Percentiles rank a stretch among this genome's conserved stretches.
phyloP scores from a whole-genome alignment of 2,113 vertebrate genomes.

The Varanus komodoensis region DNA sequence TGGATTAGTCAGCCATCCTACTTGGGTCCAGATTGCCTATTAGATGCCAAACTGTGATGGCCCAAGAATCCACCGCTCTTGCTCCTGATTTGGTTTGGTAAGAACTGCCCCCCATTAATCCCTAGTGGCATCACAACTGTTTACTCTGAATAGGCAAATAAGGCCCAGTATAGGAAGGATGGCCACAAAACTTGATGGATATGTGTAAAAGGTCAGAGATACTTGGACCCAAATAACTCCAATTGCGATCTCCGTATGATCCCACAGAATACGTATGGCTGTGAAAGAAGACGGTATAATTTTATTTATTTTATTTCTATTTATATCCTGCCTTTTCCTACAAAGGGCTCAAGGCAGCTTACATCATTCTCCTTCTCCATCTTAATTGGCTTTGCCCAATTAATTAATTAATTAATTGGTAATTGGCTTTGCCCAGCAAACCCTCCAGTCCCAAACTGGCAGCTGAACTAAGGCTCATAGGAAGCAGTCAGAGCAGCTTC shows the following conservation, averaged over 20 bases:
- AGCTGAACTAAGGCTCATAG: background rate
- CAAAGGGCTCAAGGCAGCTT: no score
- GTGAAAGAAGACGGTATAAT: background rate
- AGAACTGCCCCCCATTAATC: background rate
- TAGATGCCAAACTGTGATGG: background rate
- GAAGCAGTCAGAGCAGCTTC: no score
- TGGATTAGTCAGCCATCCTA: background rate
- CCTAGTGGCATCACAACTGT: background rate
- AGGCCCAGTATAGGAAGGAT: no score
- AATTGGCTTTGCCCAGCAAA: background rate
- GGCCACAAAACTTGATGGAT: background rate
- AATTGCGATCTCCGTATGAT: background rate
- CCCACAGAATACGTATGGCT: background rate
- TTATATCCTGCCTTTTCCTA: no score
- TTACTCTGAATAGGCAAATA: background rate
- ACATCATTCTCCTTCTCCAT: no score
- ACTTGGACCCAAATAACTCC: background rate
- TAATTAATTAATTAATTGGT: no score
- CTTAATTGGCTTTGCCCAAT: background rate
- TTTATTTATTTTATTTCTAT: no score
- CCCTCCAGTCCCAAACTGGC: background rate
- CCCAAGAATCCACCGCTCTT: background rate
- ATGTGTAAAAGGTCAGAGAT: background rate
- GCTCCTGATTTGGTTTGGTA: background rate
- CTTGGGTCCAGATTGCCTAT: background rate